Base-by-base conservation (phyloP, 2,888 invertebrate species). In the Amphipyra berbera region DNA sequence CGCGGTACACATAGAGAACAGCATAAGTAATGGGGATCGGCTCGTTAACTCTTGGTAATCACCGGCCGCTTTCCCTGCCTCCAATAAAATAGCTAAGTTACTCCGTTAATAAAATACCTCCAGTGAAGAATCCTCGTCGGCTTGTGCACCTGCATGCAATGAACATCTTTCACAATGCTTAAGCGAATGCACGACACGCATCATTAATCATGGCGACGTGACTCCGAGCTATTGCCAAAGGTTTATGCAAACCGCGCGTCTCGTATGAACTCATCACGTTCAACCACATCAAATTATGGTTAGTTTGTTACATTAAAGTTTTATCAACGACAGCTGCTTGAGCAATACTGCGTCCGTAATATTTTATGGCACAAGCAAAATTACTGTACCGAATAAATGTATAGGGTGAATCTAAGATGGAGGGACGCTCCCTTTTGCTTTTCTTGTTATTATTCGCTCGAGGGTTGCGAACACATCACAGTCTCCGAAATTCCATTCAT, bases 401-500 rank as follows among this genome's bases (percentile, higher is more conserved):
- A 81, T 83, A 78, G 86, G 83, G 83, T 81, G 74, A 78, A 78
- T 82, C 78, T 78, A 68, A 80, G 79, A 59, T 42, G 74, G 71
- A 80, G 83, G 84, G 86, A 81, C 83, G 86, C 83, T 81, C 88
- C 88, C 91, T 90, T 88, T 87, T 82, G 85, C 84, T 87, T 90
- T 87, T 86, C 88, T 90, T 86, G 83, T 83, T 87, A 85, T 86
- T 86, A 84, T 85, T 86, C 84, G 82, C 80, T 63, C 62, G 79
- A 81, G 82, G 82, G 81, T 69, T 63, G 82, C 73, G 83, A 82
- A 81, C 85, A 84, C 87, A 85, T 88, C 86, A 79, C 85, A 84
- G 87, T 85, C 89, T 90, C 84, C 87, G 73, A 91, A 93, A 92
- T 92, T 90, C 90, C 90, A 84, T 89, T 88, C 93, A 94, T 95